phyloP scores from a whole-genome alignment of 2,113 vertebrate genomes.

The Potamarius usumacintae region DNA sequence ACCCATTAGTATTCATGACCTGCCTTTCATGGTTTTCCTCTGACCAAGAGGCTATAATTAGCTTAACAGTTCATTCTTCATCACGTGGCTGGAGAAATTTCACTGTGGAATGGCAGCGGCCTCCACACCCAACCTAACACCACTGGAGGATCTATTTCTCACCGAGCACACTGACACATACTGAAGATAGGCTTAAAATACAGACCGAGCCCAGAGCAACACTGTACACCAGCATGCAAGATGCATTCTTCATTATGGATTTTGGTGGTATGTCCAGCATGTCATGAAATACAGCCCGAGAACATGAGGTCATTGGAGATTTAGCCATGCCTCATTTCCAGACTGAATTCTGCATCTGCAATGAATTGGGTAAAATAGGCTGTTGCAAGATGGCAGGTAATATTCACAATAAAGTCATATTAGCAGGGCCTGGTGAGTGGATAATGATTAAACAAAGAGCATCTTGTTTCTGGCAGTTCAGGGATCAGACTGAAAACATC shows the following conservation, averaged over 20 bases:
- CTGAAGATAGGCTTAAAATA: constrained; percentile 31
- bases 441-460: constrained; percentile 67
- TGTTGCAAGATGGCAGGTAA: constrained; percentile 42
- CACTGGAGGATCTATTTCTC: constrained; percentile 41
- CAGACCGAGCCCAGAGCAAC: constrained; percentile 9
- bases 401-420: constrained; percentile 29
- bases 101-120: constrained; percentile 25
- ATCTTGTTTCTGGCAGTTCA: constrained; percentile 61
- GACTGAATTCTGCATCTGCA: constrained; percentile 31
- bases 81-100: constrained; percentile 33
- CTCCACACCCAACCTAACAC: constrained; percentile 26
- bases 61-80: constrained; percentile 29
- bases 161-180: constrained; percentile 40
- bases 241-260: constrained; percentile 29
- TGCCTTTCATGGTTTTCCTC: constrained; percentile 22
- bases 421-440: neutral
- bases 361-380: constrained; percentile 7
- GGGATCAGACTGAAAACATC: constrained; percentile 71
- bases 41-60: constrained; percentile 41
- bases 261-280: constrained; percentile 1
- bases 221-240: constrained; percentile 4
- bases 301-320: constrained; percentile 9
- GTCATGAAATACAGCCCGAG: constrained; percentile 18
- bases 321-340: constrained; percentile 37
- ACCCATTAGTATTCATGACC: constrained; percentile 10